These are phyloP conservation scores for Drosophila fulvimacula DNA, from an alignment of 2,888 invertebrate genomes.

Conservation along the genomic window DNA sequence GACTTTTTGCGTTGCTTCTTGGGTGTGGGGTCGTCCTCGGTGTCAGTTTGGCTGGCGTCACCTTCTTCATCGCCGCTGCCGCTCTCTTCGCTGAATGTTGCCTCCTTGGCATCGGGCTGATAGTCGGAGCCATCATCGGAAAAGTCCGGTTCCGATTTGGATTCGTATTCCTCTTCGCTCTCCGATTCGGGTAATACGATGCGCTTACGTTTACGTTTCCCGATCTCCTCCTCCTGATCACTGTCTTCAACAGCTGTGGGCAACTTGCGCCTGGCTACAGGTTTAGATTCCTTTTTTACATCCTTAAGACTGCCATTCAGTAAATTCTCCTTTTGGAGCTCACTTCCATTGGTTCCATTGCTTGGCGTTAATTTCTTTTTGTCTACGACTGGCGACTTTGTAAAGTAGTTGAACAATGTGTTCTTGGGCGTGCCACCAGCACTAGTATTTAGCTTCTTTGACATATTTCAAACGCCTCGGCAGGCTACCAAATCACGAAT, in stretches of 20 bases:
- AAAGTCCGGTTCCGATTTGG: constrained; percentile 83
- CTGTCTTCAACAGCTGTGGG: constrained; percentile 10
- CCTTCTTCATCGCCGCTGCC: constrained; percentile 57
- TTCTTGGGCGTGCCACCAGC: constrained; percentile 84
- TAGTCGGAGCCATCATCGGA: constrained; percentile 63
- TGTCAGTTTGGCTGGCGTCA: constrained; percentile 40
- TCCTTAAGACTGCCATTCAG: constrained; percentile 15
- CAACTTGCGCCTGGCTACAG: constrained; percentile 68
- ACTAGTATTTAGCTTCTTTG: constrained; percentile 80
- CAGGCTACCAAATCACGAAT: constrained; percentile 13
- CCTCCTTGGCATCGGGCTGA: constrained; percentile 52
- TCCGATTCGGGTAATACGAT: constrained; percentile 70
- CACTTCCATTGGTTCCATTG: constrained; percentile 14
- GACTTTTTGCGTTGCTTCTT: constrained; percentile 46
- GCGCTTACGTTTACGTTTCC: constrained; percentile 84
- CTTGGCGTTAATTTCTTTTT: constrained; percentile 70
- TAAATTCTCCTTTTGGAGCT: constrained; percentile 46
- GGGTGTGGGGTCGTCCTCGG: constrained; percentile 48
- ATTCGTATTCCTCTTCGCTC: constrained; percentile 81
- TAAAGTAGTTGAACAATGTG: constrained; percentile 89
- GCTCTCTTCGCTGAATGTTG: constrained; percentile 42
- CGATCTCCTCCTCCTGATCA: constrained; percentile 84
- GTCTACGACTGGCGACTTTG: constrained; percentile 86
- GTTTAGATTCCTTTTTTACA: constrained; percentile 37
- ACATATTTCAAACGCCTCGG: constrained; percentile 58